These are phyloP conservation scores for Fulica atra DNA, from an alignment of 2,113 vertebrate species.

Conservation along the genomic window DNA sequence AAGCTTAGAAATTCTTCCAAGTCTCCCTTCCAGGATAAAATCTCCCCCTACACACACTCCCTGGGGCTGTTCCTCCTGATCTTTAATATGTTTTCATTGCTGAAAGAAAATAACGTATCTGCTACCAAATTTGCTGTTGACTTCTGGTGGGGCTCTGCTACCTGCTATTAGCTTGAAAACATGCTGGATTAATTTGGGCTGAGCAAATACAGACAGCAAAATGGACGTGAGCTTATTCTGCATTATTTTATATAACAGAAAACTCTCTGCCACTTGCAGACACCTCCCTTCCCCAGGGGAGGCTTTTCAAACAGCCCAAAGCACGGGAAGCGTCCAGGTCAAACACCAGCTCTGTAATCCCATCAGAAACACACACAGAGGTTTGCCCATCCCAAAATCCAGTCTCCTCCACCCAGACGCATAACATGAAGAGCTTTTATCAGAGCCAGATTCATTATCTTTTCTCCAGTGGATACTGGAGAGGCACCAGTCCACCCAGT, in stretches of 20 bases:
- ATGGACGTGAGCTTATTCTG: not conserved
- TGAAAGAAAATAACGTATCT: constrained; percentile 32
- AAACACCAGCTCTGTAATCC: not conserved
- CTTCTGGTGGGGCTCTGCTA: constrained; percentile 26
- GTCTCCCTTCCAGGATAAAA: not conserved
- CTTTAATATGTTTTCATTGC: not conserved
- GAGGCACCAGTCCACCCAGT: not conserved
- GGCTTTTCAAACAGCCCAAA: not conserved
- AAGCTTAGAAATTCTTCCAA: not conserved
- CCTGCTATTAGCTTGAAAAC: constrained; percentile 12
- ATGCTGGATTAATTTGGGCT: constrained; percentile 27
- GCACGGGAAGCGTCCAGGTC: not conserved
- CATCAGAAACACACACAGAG: not conserved
- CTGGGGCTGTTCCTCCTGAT: not conserved
- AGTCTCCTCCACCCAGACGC: not conserved
- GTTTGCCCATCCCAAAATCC: not conserved
- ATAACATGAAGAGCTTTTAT: not conserved
- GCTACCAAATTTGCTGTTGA: constrained; percentile 38
- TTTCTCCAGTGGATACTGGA: not conserved
- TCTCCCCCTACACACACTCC: not conserved
- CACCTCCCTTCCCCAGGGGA: not conserved
- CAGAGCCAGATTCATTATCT: not conserved
- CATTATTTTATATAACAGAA: constrained; percentile 20
- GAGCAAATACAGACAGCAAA: constrained; percentile 35
- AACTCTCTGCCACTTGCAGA: not conserved